Percentiles rank a stretch among this genome's conserved stretches.
These are phyloP conservation scores for Actinemys pallida DNA, from an alignment of 2,113 vertebrate genomes.

Conservation along the genomic window DNA sequence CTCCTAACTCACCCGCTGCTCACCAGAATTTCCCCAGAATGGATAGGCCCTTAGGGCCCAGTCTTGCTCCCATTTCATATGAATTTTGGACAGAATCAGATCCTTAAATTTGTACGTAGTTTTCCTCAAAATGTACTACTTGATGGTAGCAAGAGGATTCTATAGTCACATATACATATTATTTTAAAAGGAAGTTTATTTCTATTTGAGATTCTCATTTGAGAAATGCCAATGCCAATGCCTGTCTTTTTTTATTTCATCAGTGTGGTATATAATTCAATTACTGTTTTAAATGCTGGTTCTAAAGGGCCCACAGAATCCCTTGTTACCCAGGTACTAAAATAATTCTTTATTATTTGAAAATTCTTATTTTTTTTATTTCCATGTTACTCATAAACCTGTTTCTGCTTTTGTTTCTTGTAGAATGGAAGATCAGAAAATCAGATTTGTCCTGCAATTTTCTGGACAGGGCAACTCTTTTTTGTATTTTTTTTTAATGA, in stretches of 20 bases:
- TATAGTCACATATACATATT: not conserved
- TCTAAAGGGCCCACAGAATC: not conserved
- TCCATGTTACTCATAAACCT: not conserved
- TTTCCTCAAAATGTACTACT: not conserved
- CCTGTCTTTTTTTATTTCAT: not conserved
- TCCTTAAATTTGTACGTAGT: not conserved
- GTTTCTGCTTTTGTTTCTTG: not conserved
- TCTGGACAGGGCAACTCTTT: not conserved
- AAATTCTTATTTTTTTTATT: not conserved
- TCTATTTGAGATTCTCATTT: not conserved
- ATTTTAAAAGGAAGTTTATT: not conserved
- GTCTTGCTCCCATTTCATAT: not conserved
- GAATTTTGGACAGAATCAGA: not conserved
- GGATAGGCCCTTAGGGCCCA: not conserved
- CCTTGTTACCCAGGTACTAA: not conserved
- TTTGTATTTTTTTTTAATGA: not conserved
- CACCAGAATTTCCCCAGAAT: not conserved
- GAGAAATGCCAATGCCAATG: not conserved
- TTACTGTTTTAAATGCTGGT: accelerated
- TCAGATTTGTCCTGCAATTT: not conserved
- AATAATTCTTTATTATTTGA: not conserved
- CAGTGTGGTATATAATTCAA: not conserved
- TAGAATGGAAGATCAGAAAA: not conserved
- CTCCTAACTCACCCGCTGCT: too few relatives aligned
- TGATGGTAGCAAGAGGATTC: not conserved